phyloP scores from a whole-genome alignment of 2,888 invertebrate genomes.

The Phortica okadai region DNA sequence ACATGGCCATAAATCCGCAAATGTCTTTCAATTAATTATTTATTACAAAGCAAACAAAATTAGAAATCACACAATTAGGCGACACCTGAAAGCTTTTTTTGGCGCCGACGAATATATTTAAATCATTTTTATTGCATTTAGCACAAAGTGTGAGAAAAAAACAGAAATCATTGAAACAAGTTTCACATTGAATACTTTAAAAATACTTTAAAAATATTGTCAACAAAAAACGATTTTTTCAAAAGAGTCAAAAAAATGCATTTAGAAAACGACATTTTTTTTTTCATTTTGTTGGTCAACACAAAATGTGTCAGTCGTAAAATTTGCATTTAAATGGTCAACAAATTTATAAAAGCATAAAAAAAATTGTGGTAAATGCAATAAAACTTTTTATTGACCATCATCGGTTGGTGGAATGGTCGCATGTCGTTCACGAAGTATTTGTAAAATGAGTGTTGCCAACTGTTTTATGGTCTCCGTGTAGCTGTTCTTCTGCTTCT shows the following conservation, averaged over 20 bases:
- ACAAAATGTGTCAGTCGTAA: neutral
- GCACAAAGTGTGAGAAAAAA: neutral
- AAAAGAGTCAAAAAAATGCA: neutral
- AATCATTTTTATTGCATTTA: slow-evolving; percentile 20
- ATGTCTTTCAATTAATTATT: slow-evolving; percentile 10
- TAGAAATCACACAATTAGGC: slow-evolving; percentile 1
- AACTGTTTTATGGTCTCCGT: neutral
- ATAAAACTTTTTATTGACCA: slow-evolving; percentile 18
- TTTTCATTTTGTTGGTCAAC: neutral
- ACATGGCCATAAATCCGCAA: neutral
- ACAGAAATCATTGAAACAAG: neutral
- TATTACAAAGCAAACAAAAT: neutral
- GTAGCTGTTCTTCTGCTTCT: neutral
- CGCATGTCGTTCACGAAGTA: neutral
- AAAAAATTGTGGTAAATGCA: slow-evolving; percentile 23
- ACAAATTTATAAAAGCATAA: slow-evolving; percentile 26
- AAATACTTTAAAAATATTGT: neutral
- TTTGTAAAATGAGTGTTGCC: neutral
- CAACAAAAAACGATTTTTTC: neutral
- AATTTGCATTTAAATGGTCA: slow-evolving; percentile 26
- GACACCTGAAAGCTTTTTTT: slow-evolving; percentile 15
- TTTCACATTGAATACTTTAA: neutral
- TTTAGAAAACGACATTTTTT: neutral
- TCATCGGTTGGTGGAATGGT: neutral
- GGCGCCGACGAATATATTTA: neutral